Evolutionary conservation across 2,797 vertebrate genomes (phyloP).

Genomic region (Urophycis tenuis): DNA sequence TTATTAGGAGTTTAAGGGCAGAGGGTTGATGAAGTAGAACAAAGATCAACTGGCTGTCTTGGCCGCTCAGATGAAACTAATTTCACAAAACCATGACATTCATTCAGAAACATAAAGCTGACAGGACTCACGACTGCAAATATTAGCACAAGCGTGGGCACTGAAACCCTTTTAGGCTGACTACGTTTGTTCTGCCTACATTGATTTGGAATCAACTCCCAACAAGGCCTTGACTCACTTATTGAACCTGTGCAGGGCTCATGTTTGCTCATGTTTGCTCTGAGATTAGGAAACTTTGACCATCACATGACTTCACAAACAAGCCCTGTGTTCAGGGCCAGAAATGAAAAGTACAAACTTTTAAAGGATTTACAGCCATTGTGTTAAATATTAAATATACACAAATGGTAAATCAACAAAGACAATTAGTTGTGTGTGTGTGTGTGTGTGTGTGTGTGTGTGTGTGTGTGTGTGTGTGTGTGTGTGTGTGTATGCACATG

Average conservation of each 20-base stretch:
- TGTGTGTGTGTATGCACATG: background rate
- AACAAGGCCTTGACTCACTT: slow-evolving; percentile 3
- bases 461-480: slow-evolving; percentile 9
- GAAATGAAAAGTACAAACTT: background rate
- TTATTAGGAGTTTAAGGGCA: slow-evolving; percentile 5
- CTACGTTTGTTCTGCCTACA: background rate
- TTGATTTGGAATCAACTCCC: background rate
- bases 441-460: too few relatives aligned
- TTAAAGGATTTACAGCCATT: background rate
- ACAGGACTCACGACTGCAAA: background rate
- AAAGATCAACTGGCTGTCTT: background rate
- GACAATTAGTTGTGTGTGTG: background rate
- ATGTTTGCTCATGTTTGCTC: background rate
- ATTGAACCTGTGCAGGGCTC: background rate
- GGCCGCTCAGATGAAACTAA: background rate
- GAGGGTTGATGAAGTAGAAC: background rate
- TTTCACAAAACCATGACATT: background rate
- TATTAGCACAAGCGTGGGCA: background rate
- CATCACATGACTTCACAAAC: background rate
- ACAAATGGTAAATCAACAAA: background rate
- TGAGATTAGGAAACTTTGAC: background rate
- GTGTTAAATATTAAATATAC: background rate
- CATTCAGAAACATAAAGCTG: background rate
- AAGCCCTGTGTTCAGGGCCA: background rate
- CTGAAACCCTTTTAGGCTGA: background rate